phyloP scores from a whole-genome alignment of 2,797 vertebrate species.

The Melanotaenia boesemani region DNA sequence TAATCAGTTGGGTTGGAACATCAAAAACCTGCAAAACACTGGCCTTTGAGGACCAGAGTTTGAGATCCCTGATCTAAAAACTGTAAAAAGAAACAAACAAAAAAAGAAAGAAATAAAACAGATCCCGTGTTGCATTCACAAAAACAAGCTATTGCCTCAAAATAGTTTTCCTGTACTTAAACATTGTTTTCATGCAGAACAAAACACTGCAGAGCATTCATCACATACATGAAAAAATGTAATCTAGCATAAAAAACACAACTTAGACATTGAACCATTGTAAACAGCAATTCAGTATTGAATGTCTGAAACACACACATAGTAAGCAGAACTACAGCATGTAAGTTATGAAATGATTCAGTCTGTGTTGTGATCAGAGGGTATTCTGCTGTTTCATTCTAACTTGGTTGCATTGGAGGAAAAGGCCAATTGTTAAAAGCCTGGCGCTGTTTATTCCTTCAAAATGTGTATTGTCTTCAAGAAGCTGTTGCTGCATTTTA shows the following conservation, averaged over 20 bases:
- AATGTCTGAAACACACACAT: background rate
- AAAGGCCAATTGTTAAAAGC: background rate
- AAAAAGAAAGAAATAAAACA: too few relatives aligned
- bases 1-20: too few relatives aligned
- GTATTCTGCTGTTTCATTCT: background rate
- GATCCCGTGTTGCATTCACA: background rate
- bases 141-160: background rate
- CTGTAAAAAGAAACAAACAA: too few relatives aligned
- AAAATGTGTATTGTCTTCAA: background rate
- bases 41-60: too few relatives aligned
- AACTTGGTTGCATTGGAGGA: background rate
- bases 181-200: background rate
- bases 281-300: background rate
- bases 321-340: background rate
- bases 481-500: background rate
- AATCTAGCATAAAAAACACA: background rate
- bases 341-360: background rate
- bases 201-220: background rate
- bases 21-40: too few relatives aligned
- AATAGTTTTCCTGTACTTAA: background rate
- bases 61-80: too few relatives aligned
- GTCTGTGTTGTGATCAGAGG: background rate
- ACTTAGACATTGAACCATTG: background rate
- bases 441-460: background rate
- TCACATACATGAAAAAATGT: background rate